Conservation (phyloP, 2,113 vertebrate species). For the Hypanus sabinus region DNA sequence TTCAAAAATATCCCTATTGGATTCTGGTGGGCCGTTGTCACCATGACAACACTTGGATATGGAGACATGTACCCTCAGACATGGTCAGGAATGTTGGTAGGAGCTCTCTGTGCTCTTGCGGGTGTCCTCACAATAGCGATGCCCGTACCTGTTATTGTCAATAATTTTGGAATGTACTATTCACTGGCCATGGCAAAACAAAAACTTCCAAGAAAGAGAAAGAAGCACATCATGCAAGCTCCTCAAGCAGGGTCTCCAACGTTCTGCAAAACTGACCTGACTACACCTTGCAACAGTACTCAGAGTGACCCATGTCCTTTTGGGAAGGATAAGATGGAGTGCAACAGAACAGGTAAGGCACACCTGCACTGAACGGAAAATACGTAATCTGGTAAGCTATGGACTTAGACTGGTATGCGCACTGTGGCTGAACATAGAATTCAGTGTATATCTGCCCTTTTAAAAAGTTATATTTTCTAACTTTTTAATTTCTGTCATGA, state of each 20-base stretch:
- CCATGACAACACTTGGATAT: slow-evolving; percentile 95
- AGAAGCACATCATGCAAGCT: slow-evolving; percentile 89
- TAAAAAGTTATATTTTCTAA: slow-evolving; percentile 26
- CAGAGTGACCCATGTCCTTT: slow-evolving; percentile 73
- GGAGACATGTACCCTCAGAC: slow-evolving; percentile 96
- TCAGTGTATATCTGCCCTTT: background rate
- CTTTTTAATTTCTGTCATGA: slow-evolving; percentile 12
- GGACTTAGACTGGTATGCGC: background rate
- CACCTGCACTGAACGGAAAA: background rate
- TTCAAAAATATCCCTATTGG: slow-evolving; percentile 98
- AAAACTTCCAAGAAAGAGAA: slow-evolving; percentile 90
- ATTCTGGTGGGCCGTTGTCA: slow-evolving; percentile 98
- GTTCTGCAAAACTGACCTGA: slow-evolving; percentile 86
- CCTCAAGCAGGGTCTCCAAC: slow-evolving; percentile 78
- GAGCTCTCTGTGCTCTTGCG: slow-evolving; percentile 83
- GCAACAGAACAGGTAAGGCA: slow-evolving; percentile 84
- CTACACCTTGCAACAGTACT: slow-evolving; percentile 83
- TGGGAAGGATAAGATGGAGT: slow-evolving; percentile 75
- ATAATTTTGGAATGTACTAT: slow-evolving; percentile 99
- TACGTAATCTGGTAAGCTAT: background rate
- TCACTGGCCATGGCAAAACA: slow-evolving; percentile 98
- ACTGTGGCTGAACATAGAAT: background rate
- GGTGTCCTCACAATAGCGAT: slow-evolving; percentile 96
- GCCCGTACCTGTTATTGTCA: slow-evolving; percentile 97
- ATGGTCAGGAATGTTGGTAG: slow-evolving; percentile 96